Percentiles rank a stretch among this genome's conserved stretches.
phyloP scores from a whole-genome alignment of 2,888 invertebrate genomes.

The Drosophila gaucha region DNA sequence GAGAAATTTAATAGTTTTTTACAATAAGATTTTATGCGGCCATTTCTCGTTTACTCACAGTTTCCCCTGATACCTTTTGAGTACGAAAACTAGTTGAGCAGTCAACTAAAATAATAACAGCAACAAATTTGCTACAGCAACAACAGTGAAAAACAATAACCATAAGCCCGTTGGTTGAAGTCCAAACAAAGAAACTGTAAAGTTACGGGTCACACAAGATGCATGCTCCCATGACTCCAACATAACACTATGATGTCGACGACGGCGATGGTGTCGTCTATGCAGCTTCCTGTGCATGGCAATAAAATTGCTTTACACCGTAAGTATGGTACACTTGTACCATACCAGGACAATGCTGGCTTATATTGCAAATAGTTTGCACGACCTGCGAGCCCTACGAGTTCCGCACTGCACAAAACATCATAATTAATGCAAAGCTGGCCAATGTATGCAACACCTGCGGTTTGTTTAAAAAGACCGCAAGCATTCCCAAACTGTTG shows the following conservation, averaged over 20 bases:
- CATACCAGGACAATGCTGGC: slow-evolving; percentile 34
- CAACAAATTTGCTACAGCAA: slow-evolving; percentile 61
- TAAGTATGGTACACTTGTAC: slow-evolving; percentile 71
- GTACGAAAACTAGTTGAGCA: slow-evolving; percentile 42
- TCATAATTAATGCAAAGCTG: slow-evolving; percentile 85
- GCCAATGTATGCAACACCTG: slow-evolving; percentile 85
- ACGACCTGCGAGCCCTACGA: slow-evolving; percentile 18
- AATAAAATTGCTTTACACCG: slow-evolving; percentile 73
- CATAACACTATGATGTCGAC: slow-evolving; percentile 7
- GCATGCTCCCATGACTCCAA: slow-evolving; percentile 59
- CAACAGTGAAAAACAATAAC: slow-evolving; percentile 34
- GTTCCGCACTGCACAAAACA: slow-evolving; percentile 56
- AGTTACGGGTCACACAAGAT: slow-evolving; percentile 75
- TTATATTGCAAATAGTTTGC: slow-evolving; percentile 81
- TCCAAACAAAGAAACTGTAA: slow-evolving; percentile 77
- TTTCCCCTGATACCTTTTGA: slow-evolving; percentile 7
- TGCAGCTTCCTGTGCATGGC: slow-evolving; percentile 72
- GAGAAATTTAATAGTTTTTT: slow-evolving; percentile 80
- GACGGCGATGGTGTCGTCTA: slow-evolving; percentile 46
- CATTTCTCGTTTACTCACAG: slow-evolving; percentile 6
- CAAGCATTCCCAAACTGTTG: slow-evolving; percentile 63
- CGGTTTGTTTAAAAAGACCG: slow-evolving; percentile 84
- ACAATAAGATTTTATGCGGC: slow-evolving; percentile 72
- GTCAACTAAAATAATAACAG: slow-evolving; percentile 74
- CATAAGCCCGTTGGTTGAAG: slow-evolving; percentile 53